Evolutionary conservation across 1,140 invertebrate species (phyloP), one percentile per base, ranked within the genome.

Genomic region (Drosophila repletoides): DNA sequence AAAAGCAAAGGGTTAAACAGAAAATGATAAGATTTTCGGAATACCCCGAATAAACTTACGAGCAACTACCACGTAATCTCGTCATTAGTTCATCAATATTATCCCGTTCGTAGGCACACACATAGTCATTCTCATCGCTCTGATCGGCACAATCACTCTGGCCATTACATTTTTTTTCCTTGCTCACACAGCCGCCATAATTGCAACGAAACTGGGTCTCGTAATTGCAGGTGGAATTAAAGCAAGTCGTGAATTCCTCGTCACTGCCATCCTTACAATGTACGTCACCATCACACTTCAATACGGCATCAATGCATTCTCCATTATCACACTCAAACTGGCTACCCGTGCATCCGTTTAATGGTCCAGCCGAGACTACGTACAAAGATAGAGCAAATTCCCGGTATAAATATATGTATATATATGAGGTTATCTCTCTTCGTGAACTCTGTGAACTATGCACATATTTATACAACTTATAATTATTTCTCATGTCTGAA

Each of bases 221-320:
- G 0, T 14, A 10, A 2, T 46, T 14, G n/a, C 73, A 76, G 0
- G 0, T 21, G 0, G 9, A 14, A 0, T 12, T 12, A 14, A 34
- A 51, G 6, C 71, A 76, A 1, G 41, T 2, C 2, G 10, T 22
- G 5, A 74, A 76, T 1, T 28, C 10, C 31, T 97, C 95, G 89
- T 96, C 95, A 2, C 94, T 95, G 21, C 92, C 91, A 72, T 95
- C 94, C 0, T 88, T 21, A 76, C 95, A 95, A 49, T 96, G 91
- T 21, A 88, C 79, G 1, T 88, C 68, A n/a, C 68, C 74, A 49
- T 77, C 21, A 12, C 74, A 77, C 5, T 22, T 36, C 2, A 24
- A 2, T 6, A n/a, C 6, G 0, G 0, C 0, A 12, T 15, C 5
- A 10, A 72, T 38, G 1, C 15, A 24, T 1, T 1, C 5, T 14